A percentile compares a stretch with the other conserved stretches of the same genome.
Conservation (phyloP, 2,888 invertebrate genomes). For the Hybos culiciformis region DNA sequence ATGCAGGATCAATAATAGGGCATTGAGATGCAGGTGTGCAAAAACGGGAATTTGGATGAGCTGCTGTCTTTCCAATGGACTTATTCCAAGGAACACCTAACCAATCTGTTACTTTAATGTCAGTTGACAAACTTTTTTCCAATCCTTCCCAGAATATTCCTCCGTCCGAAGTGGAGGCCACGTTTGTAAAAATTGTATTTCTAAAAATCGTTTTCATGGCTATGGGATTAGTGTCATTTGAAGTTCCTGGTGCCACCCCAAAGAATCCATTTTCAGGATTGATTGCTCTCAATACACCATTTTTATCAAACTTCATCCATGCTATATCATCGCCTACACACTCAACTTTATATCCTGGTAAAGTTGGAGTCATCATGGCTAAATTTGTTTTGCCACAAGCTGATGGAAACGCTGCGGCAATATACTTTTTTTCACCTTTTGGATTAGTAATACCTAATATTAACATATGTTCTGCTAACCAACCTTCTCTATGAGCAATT, state of each 20-base stretch:
- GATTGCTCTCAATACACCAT: slow-evolving; percentile 83
- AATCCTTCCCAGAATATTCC: slow-evolving; percentile 98
- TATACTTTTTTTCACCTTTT: slow-evolving; percentile 74
- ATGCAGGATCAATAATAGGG: slow-evolving; percentile 83
- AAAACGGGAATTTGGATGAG: slow-evolving; percentile 96
- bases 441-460: slow-evolving; percentile 92
- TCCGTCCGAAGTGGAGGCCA: slow-evolving; percentile 87
- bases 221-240: slow-evolving; percentile 80
- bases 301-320: slow-evolving; percentile 88
- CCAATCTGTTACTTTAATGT: slow-evolving; percentile 64
- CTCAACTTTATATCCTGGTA: slow-evolving; percentile 86
- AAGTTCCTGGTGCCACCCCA: slow-evolving; percentile 95
- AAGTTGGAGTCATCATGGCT: slow-evolving; percentile 91
- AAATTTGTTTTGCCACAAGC: slow-evolving; percentile 99
- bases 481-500: slow-evolving; percentile 85
- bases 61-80: slow-evolving; percentile 57
- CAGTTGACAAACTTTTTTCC: slow-evolving; percentile 53
- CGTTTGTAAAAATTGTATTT: slow-evolving; percentile 95
- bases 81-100: slow-evolving; percentile 59
- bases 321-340: slow-evolving; percentile 98
- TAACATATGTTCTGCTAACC: slow-evolving; percentile 99
- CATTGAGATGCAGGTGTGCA: slow-evolving; percentile 91
- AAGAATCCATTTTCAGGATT: slow-evolving; percentile 99
- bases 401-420: slow-evolving; percentile 96
- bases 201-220: slow-evolving; percentile 88